phyloP scores from a whole-genome alignment of 2,113 vertebrate species.

The Tachycineta bicolor region DNA sequence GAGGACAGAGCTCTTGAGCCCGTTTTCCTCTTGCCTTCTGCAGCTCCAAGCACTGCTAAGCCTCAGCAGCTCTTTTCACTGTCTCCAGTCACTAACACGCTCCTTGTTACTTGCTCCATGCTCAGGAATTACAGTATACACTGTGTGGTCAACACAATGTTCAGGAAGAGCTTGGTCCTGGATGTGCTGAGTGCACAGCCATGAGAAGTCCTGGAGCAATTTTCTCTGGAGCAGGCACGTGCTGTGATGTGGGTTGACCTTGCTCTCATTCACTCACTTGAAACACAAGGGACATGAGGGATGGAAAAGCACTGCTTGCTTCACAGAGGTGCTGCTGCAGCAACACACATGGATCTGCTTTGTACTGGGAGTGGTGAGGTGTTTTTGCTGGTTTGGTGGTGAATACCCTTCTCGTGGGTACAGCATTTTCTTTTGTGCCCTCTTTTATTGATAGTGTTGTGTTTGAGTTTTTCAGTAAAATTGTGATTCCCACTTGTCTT shows the following conservation, averaged over 20 bases:
- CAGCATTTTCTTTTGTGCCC: not conserved
- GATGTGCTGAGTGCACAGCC: not conserved
- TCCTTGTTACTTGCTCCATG: accelerated
- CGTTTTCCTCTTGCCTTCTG: accelerated
- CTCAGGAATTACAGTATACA: not conserved
- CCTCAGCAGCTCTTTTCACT: not conserved
- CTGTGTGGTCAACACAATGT: not conserved
- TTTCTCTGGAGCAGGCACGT: not conserved
- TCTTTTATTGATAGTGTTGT: not conserved
- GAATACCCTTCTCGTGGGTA: not conserved
- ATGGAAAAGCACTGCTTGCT: not conserved
- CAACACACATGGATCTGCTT: not conserved
- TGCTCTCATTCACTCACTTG: not conserved
- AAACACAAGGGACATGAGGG: not conserved
- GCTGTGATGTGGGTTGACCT: not conserved
- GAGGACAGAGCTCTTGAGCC: not conserved
- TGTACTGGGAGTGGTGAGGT: accelerated
- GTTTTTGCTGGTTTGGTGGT: not conserved
- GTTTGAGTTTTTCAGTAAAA: not conserved
- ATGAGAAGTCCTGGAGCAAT: not conserved
- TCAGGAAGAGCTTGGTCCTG: not conserved
- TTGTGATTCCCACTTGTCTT: not conserved
- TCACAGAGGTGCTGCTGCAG: not conserved
- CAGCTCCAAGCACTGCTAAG: not conserved
- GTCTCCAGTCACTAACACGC: not conserved